These are phyloP conservation scores for Acronicta aceris DNA, from an alignment of 2,888 invertebrate genomes.

Conservation along the genomic window DNA sequence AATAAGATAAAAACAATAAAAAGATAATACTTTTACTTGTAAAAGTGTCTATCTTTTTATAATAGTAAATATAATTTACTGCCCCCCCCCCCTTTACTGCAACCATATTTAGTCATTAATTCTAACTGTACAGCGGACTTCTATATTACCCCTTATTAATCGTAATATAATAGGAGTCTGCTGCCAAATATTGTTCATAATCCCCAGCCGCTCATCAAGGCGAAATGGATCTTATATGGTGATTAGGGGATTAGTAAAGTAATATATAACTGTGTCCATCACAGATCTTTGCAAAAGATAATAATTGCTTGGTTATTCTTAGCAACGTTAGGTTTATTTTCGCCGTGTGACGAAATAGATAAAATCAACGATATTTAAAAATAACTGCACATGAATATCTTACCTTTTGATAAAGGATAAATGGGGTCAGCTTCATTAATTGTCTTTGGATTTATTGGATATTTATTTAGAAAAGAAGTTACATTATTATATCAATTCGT, in stretches of 20 bases:
- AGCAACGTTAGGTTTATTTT: not conserved
- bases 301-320: not conserved
- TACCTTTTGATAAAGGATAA: no score
- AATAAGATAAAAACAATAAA: no score
- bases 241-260: slow-evolving; percentile 29
- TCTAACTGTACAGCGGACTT: slow-evolving; percentile 1
- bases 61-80: no score
- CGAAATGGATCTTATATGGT: slow-evolving; percentile 25
- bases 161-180: slow-evolving; percentile 24
- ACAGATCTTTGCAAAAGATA: not conserved
- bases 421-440: no score
- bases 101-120: not conserved
- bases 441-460: no score
- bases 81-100: not conserved
- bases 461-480: no score
- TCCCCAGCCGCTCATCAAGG: slow-evolving; percentile 25
- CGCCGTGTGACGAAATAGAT: not conserved
- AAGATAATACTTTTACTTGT: no score
- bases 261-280: slow-evolving; percentile 2
- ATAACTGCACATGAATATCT: no score
- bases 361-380: no score
- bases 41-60: no score
- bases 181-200: slow-evolving; percentile 34
- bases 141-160: not conserved
- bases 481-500: no score